Conservation (phyloP, 2,113 vertebrate genomes). For the Oncorhynchus masou region DNA sequence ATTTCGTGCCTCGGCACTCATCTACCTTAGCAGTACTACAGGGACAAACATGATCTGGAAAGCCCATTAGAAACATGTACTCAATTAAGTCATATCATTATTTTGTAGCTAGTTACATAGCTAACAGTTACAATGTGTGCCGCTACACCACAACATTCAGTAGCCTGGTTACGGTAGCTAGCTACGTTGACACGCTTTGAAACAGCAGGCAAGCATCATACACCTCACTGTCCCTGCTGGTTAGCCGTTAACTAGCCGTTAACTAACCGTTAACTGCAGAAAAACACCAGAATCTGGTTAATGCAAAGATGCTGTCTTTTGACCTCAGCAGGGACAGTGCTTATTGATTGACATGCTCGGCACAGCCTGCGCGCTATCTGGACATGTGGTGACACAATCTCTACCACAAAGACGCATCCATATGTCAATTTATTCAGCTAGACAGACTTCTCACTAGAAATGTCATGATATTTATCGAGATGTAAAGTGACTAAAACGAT, state of each 20-base stretch:
- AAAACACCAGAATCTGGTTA: not conserved
- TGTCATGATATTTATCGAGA: not conserved
- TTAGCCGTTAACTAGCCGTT: too few relatives aligned
- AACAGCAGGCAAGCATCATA: not conserved
- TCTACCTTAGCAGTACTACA: too few relatives aligned
- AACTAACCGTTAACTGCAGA: not conserved
- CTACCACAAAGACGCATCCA: not conserved
- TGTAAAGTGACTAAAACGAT: not conserved
- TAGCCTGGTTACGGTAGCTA: constrained; percentile 7
- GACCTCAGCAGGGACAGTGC: constrained; percentile 39
- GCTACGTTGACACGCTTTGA: not conserved
- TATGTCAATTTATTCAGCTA: not conserved
- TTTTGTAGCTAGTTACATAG: too few relatives aligned
- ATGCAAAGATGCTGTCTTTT: constrained; percentile 16
- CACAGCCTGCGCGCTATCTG: not conserved
- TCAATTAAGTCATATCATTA: too few relatives aligned
- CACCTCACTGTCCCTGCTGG: too few relatives aligned
- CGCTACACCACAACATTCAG: constrained; percentile 14
- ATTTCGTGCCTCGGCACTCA: too few relatives aligned
- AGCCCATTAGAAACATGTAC: too few relatives aligned
- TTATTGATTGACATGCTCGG: not conserved
- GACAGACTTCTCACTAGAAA: not conserved
- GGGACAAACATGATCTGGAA: too few relatives aligned
- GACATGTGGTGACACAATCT: not conserved
- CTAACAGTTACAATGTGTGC: too few relatives aligned